Evolutionary conservation across 2,888 invertebrate genomes (phyloP), one percentile per base, ranked within the genome.

Genomic region (Sphinx pinastri): DNA sequence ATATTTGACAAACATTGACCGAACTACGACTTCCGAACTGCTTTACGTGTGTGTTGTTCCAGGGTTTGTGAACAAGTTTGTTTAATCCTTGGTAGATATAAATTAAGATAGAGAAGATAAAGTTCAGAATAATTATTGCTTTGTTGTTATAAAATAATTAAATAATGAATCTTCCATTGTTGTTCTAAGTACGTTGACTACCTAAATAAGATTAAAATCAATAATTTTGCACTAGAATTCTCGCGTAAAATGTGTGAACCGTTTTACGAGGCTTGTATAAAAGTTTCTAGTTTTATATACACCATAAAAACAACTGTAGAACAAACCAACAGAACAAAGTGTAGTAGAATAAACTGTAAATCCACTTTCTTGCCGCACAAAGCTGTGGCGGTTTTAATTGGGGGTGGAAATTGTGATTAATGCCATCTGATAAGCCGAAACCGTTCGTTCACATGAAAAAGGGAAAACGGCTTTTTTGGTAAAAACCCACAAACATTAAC

Each of bases 341-440:
- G 83, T 84, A 85, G 80, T 77, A 84, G 88, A 87, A 88, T 88
- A 88, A 87, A 87, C 80, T 79, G 77, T 82, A 82, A 84, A 87
- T 86, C 87, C 79, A 81, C 78, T 83, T 81, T 73, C 74, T 78
- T 77, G 77, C 78, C 71, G 69, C 74, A 70, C 73, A 74, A 76
- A 71, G 73, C 84, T 78, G 86, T 84, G 86, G 84, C 83, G 81
- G 84, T 89, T 91, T 92, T 93, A 92, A 93, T 93, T 93, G 92
- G 89, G 92, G 93, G 91, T 91, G 89, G 89, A 88, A 90, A 91
- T 92, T 91, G 92, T 93, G 93, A 94, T 93, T 92, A 93, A 93
- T 92, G 89, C 85, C 86, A 89, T 89, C 90, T 86, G 94, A 93
- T 94, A 93, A 90, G 86, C 81, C 78, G 77, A 83, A 87, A 84